phyloP scores from a whole-genome alignment of 2,113 vertebrate species.

The Pantherophis guttatus region DNA sequence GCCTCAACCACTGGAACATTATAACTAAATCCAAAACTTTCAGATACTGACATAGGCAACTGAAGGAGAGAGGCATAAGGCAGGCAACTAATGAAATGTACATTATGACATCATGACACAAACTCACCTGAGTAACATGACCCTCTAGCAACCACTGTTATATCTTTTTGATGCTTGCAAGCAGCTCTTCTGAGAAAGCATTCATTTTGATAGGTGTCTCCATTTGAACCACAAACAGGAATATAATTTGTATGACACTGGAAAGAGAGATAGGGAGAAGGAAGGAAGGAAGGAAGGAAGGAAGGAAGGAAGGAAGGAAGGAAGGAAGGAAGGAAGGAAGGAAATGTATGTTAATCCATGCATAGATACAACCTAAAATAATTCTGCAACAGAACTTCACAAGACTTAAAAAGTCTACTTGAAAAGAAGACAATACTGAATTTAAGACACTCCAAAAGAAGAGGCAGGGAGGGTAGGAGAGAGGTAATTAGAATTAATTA shows the following conservation, averaged over 20 bases:
- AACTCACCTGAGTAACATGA: conserved; percentile 85
- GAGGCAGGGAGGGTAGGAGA: background rate
- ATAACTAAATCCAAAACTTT: background rate
- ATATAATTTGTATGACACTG: conserved; percentile 93
- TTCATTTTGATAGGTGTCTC: conserved; percentile 96
- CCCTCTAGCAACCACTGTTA: conserved; percentile 83
- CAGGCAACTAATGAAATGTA: background rate
- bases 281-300: background rate
- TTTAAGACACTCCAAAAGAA: background rate
- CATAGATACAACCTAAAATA: conserved; percentile 24
- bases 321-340: conserved; percentile 53
- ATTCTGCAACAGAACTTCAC: background rate
- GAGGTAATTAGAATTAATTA: background rate
- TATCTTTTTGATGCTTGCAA: conserved; percentile 91
- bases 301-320: conserved; percentile 33
- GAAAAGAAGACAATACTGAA: background rate
- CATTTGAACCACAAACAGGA: conserved; percentile 94
- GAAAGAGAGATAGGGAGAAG: background rate
- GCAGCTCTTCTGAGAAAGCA: conserved; percentile 90
- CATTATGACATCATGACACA: background rate
- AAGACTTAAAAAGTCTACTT: background rate
- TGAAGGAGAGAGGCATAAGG: background rate
- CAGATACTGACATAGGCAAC: background rate
- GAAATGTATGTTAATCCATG: conserved; percentile 21
- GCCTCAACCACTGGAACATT: background rate